phyloP scores from a whole-genome alignment of 2,888 invertebrate species.

The Polymixis flavicincta region DNA sequence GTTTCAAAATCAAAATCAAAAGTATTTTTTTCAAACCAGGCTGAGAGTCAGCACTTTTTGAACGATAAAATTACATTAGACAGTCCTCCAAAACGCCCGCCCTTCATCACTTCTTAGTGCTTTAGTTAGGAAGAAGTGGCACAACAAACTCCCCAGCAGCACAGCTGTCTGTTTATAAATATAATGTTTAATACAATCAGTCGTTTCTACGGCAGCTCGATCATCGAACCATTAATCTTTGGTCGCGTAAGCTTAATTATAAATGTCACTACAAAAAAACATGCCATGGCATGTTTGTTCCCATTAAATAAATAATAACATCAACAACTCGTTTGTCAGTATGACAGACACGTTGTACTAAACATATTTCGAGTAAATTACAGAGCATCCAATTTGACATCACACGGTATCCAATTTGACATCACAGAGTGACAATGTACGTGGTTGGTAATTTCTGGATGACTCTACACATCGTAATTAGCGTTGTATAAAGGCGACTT shows the following conservation, averaged over 20 bases:
- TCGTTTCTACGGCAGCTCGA: background rate
- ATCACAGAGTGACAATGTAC: conserved; percentile 32
- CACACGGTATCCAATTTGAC: conserved; percentile 35
- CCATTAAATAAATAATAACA: conserved; percentile 34
- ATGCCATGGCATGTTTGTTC: background rate
- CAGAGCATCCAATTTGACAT: conserved; percentile 47
- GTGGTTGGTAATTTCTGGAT: conserved; percentile 41
- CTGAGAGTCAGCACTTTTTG: too few relatives aligned
- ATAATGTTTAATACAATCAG: background rate
- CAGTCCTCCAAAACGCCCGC: too few relatives aligned
- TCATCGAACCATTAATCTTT: background rate
- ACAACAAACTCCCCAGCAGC: too few relatives aligned
- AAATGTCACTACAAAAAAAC: background rate
- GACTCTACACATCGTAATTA: conserved; percentile 42
- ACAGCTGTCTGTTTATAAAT: too few relatives aligned
- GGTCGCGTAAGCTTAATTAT: background rate
- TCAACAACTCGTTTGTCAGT: conserved; percentile 21
- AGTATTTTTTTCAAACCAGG: too few relatives aligned
- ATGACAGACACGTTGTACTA: conserved; percentile 38
- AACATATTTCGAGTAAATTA: conserved; percentile 43
- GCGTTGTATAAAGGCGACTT: conserved; percentile 22
- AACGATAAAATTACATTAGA: too few relatives aligned
- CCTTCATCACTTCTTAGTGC: too few relatives aligned
- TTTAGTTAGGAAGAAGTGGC: too few relatives aligned
- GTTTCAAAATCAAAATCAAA: too few relatives aligned